Percentiles rank a stretch among this genome's conserved stretches.
These are phyloP conservation scores for Stigmatopora argus DNA, from an alignment of 2,113 vertebrate species.

Conservation along the genomic window DNA sequence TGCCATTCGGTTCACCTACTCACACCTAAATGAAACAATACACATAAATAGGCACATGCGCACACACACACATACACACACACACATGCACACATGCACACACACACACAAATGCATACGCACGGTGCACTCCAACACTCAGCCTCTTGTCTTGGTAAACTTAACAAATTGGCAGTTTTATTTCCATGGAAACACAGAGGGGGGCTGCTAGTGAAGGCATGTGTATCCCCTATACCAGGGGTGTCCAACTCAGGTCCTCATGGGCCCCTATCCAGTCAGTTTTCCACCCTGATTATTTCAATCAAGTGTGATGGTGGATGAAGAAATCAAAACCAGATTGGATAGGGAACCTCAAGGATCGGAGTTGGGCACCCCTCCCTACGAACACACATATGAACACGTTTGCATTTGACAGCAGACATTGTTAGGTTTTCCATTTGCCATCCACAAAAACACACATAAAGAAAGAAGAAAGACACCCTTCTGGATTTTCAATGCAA, in stretches of 20 bases:
- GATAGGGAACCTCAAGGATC: too few species aligned
- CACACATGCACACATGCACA: neutral
- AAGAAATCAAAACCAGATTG: too few species aligned
- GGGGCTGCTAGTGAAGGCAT: conserved; percentile 49
- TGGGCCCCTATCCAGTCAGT: too few species aligned
- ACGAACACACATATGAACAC: conserved; percentile 9
- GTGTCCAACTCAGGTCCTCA: too few species aligned
- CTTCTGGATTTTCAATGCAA: too few species aligned
- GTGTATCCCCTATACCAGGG: conserved; percentile 29
- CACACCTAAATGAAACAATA: conserved; percentile 19
- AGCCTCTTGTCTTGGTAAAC: conserved; percentile 49
- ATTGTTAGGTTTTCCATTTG: neutral
- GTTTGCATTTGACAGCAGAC: conserved; percentile 5
- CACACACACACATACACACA: neutral
- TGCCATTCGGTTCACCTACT: conserved; percentile 4
- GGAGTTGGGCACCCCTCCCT: too few species aligned
- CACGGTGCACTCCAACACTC: conserved; percentile 38
- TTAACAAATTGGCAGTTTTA: conserved; percentile 55
- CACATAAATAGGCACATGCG: neutral
- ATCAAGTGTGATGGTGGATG: too few species aligned
- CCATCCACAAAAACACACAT: neutral
- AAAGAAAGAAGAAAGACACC: neutral
- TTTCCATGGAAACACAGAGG: conserved; percentile 63
- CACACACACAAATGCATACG: conserved; percentile 9
- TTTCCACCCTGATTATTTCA: too few species aligned